Evolutionary conservation across 2,797 vertebrate genomes (phyloP), one percentile per base, ranked within the genome.

Genomic region (Oophaga sylvatica): DNA sequence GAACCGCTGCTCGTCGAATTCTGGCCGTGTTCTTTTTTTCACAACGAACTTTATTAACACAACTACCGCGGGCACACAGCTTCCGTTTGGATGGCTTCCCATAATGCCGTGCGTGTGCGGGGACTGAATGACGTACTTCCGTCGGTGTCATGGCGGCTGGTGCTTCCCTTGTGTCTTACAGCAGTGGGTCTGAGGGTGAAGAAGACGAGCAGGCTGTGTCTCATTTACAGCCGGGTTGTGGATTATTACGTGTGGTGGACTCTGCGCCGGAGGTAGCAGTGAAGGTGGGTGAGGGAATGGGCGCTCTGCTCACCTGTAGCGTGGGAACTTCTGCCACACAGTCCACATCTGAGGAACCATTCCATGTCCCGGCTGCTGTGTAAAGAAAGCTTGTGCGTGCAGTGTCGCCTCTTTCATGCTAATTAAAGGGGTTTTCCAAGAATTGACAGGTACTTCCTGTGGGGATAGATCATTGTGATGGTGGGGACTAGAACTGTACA

Each of bases 191-290:
- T 0, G 97, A 97, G 59, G 90, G 91, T 0, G 95, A 96, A 80
- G 90, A 91, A 6, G 80, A 86, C 0, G 90, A 94, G 0, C 92
- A 92, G 15, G 92, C 0, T 5, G n/a, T 91, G 0, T 90, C 94
- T 78, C 94, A 94, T 90, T 81, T 96, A 89, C 83, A 96, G 91
- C 87, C 95, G 92, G 53, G 4, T 86, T 84, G 90, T 41, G 93
- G 5, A 2, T 93, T 94, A 70, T 85, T 96, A 77, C 22, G 95
- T 68, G 83, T 94, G 4, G 90, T 96, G 11, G 97, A 99, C 91
- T 95, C 97, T 17, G 98, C 98, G 71, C 98, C 98, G 0, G 97
- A 98, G 92, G 98, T 99, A 62, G 97, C 97, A 2, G 97, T 99
- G 82, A 99, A 99, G 97, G 98, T 99, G 94, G 93, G 93, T 83